Conservation (phyloP, 2,888 invertebrate species). For the Epicampocera succincta region DNA sequence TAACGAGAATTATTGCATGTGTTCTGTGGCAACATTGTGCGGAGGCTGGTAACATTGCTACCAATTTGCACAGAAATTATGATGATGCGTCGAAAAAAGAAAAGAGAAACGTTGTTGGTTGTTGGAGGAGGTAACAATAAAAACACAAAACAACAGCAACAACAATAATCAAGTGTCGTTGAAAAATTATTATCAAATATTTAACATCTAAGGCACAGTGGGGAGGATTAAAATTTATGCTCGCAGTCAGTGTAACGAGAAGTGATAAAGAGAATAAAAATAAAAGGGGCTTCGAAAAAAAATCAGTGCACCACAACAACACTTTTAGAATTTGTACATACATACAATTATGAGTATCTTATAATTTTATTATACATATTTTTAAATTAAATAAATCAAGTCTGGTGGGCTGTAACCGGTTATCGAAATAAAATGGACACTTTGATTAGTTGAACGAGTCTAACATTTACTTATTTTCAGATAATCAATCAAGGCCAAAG, state of each 20-base stretch:
- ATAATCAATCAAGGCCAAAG: too few species aligned
- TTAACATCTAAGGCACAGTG: conserved; percentile 74
- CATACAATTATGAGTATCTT: too few species aligned
- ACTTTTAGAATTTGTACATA: neutral
- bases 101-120: conserved; percentile 24
- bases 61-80: conserved; percentile 62
- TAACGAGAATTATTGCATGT: conserved; percentile 38
- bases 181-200: conserved; percentile 78
- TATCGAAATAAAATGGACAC: too few species aligned
- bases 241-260: neutral
- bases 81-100: conserved; percentile 41
- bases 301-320: neutral
- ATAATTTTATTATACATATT: too few species aligned
- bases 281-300: neutral
- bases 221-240: neutral
- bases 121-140: conserved; percentile 43
- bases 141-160: conserved; percentile 29
- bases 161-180: conserved; percentile 62
- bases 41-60: conserved; percentile 60
- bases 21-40: conserved; percentile 31
- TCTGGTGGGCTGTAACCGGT: too few species aligned
- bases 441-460: too few species aligned
- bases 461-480: too few species aligned
- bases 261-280: neutral
- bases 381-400: too few species aligned